Percentiles rank a stretch among this genome's conserved stretches.
phyloP scores from a whole-genome alignment of 2,888 invertebrate species.

The Halictus quadricinctus region DNA sequence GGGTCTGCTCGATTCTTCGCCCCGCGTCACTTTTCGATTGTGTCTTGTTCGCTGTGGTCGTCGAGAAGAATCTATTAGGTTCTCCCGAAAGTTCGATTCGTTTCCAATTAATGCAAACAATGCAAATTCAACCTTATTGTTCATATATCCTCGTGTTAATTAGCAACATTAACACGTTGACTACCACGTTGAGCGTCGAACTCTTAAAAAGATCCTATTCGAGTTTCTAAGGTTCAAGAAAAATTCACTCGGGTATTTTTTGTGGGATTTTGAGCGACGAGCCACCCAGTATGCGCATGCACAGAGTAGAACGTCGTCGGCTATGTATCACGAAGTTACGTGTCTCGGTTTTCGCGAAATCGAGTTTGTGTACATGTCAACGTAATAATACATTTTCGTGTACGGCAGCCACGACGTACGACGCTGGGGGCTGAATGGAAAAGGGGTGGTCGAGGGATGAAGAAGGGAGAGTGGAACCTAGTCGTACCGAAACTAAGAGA shows the following conservation, averaged over 20 bases:
- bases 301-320: slow-evolving; percentile 3
- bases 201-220: no score
- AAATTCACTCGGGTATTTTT: not conserved
- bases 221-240: no score
- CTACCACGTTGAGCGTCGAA: no score
- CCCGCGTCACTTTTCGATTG: not conserved
- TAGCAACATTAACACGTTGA: no score
- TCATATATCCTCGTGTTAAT: no score
- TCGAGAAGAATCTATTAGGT: not conserved
- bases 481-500: not conserved
- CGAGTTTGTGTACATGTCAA: slow-evolving; percentile 74
- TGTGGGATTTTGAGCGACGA: not conserved
- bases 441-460: not conserved
- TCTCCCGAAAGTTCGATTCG: no score
- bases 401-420: slow-evolving; percentile 44
- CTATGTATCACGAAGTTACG: slow-evolving; percentile 70
- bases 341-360: slow-evolving; percentile 70
- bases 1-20: not conserved
- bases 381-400: slow-evolving; percentile 73
- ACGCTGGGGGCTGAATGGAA: not conserved
- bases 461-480: not conserved
- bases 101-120: no score
- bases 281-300: not conserved
- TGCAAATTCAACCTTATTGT: no score
- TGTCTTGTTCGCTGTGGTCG: not conserved